Evolutionary conservation across 2,888 invertebrate genomes (phyloP).

Genomic region (Protonemura montana): DNA sequence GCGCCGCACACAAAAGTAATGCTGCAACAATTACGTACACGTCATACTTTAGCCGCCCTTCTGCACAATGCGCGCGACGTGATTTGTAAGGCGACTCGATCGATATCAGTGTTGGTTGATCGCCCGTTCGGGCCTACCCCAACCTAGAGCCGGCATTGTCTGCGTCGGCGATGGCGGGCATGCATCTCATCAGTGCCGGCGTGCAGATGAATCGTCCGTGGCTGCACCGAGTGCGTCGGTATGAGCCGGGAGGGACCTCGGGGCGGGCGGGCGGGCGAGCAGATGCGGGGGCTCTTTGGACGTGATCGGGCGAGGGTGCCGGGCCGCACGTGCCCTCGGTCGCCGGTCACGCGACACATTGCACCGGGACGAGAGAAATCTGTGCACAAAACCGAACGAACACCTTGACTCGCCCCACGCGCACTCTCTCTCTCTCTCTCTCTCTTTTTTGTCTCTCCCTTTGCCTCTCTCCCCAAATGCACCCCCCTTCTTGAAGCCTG

Average conservation of each 20-base stretch:
- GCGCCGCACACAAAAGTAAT: not conserved
- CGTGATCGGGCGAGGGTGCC: constrained; percentile 34
- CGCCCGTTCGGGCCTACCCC: constrained; percentile 24
- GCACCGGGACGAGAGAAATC: constrained; percentile 31
- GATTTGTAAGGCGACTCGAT: not conserved
- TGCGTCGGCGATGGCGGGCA: not conserved
- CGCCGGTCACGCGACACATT: constrained; percentile 35
- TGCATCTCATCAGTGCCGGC: constrained; percentile 2
- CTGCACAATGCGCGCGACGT: not conserved
- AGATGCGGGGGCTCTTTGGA: constrained; percentile 45
- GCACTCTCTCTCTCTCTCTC: not conserved
- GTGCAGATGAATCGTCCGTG: too few species aligned
- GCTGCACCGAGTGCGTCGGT: constrained; percentile 22
- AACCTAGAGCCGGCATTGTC: not conserved
- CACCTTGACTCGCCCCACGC: not conserved
- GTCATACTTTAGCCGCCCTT: not conserved
- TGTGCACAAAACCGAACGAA: constrained; percentile 37
- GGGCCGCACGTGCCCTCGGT: constrained; percentile 32
- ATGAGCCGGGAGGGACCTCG: constrained; percentile 23
- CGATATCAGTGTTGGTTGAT: not conserved
- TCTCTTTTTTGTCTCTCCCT: not conserved
- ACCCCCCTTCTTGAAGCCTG: constrained; percentile 10
- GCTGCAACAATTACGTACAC: not conserved
- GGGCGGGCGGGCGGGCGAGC: constrained; percentile 26
- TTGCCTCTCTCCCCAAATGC: not conserved